Conservation (phyloP, 1,140 invertebrate species). For the Zophobas atratus region DNA sequence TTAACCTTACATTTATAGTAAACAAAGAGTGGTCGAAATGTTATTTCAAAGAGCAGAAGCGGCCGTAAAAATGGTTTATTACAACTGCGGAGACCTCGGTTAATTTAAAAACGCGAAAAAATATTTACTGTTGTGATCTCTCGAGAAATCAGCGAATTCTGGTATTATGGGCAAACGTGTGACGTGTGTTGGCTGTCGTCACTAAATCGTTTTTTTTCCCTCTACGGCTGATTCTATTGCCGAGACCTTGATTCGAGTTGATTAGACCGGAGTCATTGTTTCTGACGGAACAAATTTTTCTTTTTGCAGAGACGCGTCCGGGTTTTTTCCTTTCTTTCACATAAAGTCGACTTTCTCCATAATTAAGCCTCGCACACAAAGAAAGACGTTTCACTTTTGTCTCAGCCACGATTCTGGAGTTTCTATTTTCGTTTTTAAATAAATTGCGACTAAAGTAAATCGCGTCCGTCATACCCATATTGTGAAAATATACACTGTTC, state of each 20-base stretch:
- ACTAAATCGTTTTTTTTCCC: conserved; percentile 14
- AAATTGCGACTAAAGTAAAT: no score
- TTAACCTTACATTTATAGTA: background rate
- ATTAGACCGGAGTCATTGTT: background rate
- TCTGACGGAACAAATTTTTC: background rate
- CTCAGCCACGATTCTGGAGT: background rate
- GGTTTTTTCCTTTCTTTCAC: conserved; percentile 1
- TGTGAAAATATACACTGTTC: conserved; percentile 13
- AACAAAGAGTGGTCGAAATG: background rate
- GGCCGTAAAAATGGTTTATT: conserved; percentile 1
- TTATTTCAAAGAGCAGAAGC: background rate
- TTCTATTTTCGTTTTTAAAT: background rate
- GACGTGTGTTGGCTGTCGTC: conserved; percentile 6
- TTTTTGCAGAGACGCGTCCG: background rate
- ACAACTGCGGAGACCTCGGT: background rate
- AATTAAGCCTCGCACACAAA: background rate
- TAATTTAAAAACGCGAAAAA: conserved; percentile 20
- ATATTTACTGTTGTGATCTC: conserved; percentile 17
- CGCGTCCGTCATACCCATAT: background rate
- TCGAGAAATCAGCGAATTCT: background rate
- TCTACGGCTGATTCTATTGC: conserved; percentile 10
- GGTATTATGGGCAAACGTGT: background rate
- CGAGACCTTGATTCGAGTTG: background rate
- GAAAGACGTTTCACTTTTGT: background rate
- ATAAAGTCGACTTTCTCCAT: conserved; percentile 5